These are phyloP conservation scores for Daboia siamensis DNA, from an alignment of 2,113 vertebrate genomes.

Conservation along the genomic window DNA sequence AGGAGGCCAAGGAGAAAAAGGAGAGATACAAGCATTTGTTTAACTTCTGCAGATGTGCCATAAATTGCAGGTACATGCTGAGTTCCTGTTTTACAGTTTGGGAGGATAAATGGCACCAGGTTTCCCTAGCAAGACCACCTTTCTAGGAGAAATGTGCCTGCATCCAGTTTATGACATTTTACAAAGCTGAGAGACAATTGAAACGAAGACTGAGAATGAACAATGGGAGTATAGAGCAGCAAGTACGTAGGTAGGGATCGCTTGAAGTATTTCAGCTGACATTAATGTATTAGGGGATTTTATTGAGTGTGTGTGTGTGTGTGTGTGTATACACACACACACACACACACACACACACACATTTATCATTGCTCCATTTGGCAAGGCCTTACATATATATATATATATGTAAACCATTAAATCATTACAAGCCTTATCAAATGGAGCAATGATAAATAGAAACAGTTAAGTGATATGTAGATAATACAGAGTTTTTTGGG, in stretches of 20 bases:
- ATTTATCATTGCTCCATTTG: no score
- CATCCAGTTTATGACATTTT: neutral
- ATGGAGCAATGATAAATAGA: neutral
- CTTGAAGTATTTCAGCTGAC: neutral
- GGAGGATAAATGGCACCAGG: neutral
- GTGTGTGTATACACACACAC: no score
- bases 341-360: no score
- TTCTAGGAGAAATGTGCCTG: neutral
- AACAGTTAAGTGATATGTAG: neutral
- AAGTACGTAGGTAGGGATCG: neutral
- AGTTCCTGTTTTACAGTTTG: neutral
- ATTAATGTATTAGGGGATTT: neutral
- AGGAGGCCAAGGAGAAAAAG: neutral
- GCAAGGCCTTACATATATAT: no score
- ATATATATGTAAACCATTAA: neutral
- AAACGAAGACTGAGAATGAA: neutral
- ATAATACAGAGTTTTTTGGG: neutral
- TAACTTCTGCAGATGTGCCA: neutral
- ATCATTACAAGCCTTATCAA: neutral
- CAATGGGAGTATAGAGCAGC: neutral
- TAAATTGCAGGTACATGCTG: neutral
- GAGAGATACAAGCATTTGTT: neutral
- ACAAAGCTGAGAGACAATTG: neutral
- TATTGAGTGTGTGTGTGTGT: no score
- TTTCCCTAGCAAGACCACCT: neutral